phyloP scores from a whole-genome alignment of 2,113 vertebrate species.

The Camelus bactrianus region DNA sequence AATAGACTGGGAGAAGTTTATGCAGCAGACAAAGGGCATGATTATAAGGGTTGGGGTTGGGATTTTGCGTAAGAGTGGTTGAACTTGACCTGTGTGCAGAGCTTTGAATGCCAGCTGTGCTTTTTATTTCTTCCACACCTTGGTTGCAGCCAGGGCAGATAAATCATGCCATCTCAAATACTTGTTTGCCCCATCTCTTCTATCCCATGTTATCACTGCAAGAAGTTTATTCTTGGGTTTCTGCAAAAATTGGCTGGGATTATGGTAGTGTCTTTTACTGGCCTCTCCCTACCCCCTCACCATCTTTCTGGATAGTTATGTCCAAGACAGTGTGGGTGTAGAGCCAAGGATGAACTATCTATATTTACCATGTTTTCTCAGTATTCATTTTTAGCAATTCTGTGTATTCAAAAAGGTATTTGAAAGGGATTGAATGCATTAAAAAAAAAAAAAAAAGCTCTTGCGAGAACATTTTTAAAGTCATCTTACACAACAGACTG shows the following conservation, averaged over 20 bases:
- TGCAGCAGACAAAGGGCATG: not conserved
- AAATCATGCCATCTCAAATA: not conserved
- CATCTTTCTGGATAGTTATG: not conserved
- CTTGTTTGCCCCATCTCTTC: not conserved
- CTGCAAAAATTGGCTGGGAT: not conserved
- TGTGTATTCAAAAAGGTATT: not conserved
- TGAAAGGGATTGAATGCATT: not conserved
- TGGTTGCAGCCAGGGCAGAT: not conserved
- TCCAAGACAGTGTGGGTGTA: not conserved
- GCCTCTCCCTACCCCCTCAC: not conserved
- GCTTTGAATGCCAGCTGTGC: not conserved
- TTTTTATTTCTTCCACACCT: not conserved
- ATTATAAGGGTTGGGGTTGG: not conserved
- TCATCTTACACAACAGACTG: not conserved
- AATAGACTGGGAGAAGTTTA: not conserved
- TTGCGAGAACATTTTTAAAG: constrained; percentile 5
- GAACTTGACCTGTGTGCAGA: not conserved
- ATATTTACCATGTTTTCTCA: constrained; percentile 17
- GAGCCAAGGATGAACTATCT: not conserved
- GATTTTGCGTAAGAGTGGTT: not conserved
- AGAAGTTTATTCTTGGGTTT: constrained; percentile 27
- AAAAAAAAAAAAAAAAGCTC: not conserved
- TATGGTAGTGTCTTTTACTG: not conserved
- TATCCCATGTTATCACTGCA: not conserved
- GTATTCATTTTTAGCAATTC: not conserved